Percentiles rank a stretch among this genome's conserved stretches.
phyloP scores from a whole-genome alignment of 1,140 invertebrate genomes.

The Tetragnatha versicolor region DNA sequence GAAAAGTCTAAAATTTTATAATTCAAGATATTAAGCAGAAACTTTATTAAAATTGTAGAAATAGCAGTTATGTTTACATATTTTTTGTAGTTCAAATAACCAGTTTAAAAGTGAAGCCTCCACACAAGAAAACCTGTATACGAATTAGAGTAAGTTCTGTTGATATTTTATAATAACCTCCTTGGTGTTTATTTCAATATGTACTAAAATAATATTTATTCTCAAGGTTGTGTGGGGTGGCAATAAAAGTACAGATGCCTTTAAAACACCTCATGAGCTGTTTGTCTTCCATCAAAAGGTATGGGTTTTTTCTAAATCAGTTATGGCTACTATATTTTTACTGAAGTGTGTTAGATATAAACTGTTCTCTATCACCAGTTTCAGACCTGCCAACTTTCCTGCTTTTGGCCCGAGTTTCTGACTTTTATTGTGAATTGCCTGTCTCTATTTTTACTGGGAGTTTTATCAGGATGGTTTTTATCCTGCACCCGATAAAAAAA shows the following conservation, averaged over 20 bases:
- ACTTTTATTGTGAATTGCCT: too few species aligned
- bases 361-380: too few species aligned
- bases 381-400: too few species aligned
- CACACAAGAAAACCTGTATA: slow-evolving; percentile 31
- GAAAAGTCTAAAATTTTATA: too few species aligned
- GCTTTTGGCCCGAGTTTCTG: too few species aligned
- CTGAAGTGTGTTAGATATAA: background rate
- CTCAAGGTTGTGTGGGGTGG: slow-evolving; percentile 61
- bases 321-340: background rate
- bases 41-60: too few species aligned
- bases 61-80: too few species aligned
- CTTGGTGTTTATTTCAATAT: background rate
- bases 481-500: too few species aligned
- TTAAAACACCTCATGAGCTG: slow-evolving; percentile 60
- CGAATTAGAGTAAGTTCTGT: slow-evolving; percentile 40
- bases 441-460: too few species aligned
- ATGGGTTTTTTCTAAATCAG: background rate
- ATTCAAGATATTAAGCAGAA: too few species aligned
- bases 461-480: too few species aligned
- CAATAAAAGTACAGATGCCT: slow-evolving; percentile 59
- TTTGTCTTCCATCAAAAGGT: slow-evolving; percentile 59
- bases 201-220: background rate
- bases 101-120: slow-evolving; percentile 46
- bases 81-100: slow-evolving; percentile 40
- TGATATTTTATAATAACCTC: background rate